A percentile compares a stretch with the other conserved stretches of the same genome.
Evolutionary conservation across 2,113 vertebrate genomes (phyloP).

Genomic region (Sorex araneus): DNA sequence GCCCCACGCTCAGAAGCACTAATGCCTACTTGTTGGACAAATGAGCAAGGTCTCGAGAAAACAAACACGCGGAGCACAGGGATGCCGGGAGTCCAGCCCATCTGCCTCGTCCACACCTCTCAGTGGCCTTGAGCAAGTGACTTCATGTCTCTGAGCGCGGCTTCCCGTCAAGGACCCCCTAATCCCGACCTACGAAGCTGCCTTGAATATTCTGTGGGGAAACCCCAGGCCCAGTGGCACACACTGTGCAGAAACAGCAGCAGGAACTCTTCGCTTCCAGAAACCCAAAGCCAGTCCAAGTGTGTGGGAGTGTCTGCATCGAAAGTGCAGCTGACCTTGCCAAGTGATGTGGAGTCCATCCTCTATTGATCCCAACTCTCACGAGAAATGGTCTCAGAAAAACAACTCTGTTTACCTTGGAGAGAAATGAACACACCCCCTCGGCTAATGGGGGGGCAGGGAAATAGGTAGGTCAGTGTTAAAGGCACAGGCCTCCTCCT

Average conservation of each 20-base stretch:
- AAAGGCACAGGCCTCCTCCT: fast-evolving
- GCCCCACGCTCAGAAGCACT: neutral
- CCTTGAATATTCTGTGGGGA: neutral
- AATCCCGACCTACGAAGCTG: neutral
- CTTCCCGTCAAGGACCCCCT: neutral
- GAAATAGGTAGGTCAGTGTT: neutral
- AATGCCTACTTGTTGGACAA: fast-evolving
- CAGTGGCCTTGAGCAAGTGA: neutral
- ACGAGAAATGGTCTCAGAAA: neutral
- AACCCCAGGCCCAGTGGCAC: neutral
- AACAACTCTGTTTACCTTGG: conserved; percentile 10
- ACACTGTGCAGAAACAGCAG: neutral
- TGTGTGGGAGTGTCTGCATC: neutral
- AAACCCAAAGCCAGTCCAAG: neutral
- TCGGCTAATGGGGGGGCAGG: neutral
- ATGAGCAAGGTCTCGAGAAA: neutral
- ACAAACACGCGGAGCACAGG: neutral
- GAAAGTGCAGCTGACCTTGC: neutral
- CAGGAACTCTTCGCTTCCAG: neutral
- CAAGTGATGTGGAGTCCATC: neutral
- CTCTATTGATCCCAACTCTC: conserved; percentile 32
- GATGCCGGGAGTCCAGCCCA: neutral
- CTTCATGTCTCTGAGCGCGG: neutral
- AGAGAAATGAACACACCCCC: conserved; percentile 18
- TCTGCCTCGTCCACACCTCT: neutral